Evolutionary conservation across 2,113 vertebrate species (phyloP).

Genomic region (Piprites chloris): DNA sequence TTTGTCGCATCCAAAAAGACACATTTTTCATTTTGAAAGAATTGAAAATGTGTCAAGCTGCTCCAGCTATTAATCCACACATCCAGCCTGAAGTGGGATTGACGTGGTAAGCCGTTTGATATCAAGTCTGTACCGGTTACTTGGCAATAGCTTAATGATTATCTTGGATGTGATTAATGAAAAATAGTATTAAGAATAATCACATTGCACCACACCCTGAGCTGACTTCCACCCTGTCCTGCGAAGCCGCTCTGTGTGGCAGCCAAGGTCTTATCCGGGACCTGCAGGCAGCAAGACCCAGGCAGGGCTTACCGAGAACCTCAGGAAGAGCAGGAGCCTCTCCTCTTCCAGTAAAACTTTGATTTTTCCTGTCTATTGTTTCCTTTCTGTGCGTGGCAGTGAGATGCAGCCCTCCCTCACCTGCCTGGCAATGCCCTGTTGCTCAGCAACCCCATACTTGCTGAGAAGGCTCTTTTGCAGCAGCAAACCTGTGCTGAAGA

Average conservation of each 20-base stretch:
- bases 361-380: conserved; percentile 4
- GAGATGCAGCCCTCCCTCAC: background rate
- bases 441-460: conserved; percentile 15
- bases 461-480: conserved; percentile 13
- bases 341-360: conserved; percentile 17
- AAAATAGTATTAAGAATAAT: conserved; percentile 4
- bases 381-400: background rate
- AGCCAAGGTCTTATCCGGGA: background rate
- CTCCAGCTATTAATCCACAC: background rate
- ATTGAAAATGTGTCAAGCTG: background rate
- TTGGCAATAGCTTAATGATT: background rate
- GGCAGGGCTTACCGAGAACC: background rate
- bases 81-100: background rate
- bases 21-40: background rate
- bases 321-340: conserved; percentile 8
- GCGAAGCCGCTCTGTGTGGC: accelerated
- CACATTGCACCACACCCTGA: conserved; percentile 15
- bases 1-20: background rate
- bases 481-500: background rate
- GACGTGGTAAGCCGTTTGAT: background rate
- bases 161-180: conserved; percentile 21
- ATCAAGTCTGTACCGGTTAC: background rate
- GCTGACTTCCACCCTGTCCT: conserved; percentile 19
- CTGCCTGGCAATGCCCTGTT: background rate
- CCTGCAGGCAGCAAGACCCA: background rate